Base-by-base conservation (phyloP, 2,797 vertebrate genomes). In the Poeciliopsis gracilis region DNA sequence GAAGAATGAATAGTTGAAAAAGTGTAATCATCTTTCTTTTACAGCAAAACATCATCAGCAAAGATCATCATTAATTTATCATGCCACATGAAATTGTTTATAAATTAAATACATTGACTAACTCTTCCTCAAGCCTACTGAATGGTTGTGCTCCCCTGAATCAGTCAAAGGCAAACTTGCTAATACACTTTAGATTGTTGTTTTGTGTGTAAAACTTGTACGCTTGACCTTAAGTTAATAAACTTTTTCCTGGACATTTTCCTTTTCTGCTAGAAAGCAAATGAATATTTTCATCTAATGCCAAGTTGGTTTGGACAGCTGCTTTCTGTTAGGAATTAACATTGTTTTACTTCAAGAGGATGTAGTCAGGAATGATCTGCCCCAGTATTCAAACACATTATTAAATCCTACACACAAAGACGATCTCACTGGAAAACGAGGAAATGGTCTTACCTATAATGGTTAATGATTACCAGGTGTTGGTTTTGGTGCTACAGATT, bases 301-400 rank as follows among this genome's bases (percentile, higher is more conserved):
- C 15, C 28, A 33, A 3, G 30, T 61, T 33, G 30, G 59, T 33
- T 33, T 61, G 59, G 12, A 33, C 30, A 30, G 15, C 28, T 61
- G 57, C n/a, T 57, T 28, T 3, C 49, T 25, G 49, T 61, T 33
- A 59, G 57, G 3, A 63, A 36, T 33, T 20, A 36, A 63, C 25
- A 63, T 94, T 87, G 80, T 86, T 92, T 88, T 90, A 91, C 8
- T 38, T 91, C 88, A 90, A 92, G 90, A 92, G 86, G 88, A 89
- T 33, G 16, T 92, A 84, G 83, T 92, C 88, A 90, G 75, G 59
- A 88, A 75, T 30, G 70, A 86, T 92, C 94, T 94, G 87, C 87
- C 83, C 93, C 90, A 12, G 51, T 53, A 53, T 53, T 53, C 51
- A 53, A 53, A 53, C 23, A 51, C 20, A 53, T 53, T 53, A 23